Evolutionary conservation across 2,797 vertebrate genomes (phyloP).

Genomic region (Tadarida brasiliensis): DNA sequence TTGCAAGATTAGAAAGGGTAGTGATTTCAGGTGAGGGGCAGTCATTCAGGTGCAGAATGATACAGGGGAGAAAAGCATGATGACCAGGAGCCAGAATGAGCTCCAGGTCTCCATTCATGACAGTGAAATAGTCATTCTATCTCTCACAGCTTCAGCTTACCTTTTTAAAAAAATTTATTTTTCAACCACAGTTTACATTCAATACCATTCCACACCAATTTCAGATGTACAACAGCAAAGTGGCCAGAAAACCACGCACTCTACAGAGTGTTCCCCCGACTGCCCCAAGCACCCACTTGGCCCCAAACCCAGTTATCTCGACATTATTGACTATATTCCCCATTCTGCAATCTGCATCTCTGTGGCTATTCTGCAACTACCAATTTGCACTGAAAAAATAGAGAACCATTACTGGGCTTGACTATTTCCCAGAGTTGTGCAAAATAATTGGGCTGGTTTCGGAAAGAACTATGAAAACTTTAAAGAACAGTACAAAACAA

Average conservation of each 20-base stretch:
- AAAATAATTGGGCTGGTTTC: constrained; percentile 50
- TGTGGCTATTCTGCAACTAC: background rate
- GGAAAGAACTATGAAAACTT: constrained; percentile 25
- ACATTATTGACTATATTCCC: background rate
- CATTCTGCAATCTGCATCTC: background rate
- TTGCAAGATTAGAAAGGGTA: background rate
- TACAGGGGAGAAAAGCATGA: background rate
- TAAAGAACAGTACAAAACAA: background rate
- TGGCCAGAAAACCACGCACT: background rate
- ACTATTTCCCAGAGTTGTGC: background rate
- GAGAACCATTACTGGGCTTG: background rate
- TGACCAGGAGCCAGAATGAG: background rate
- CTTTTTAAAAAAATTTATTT: background rate
- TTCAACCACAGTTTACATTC: background rate
- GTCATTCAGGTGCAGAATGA: background rate
- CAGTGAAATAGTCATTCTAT: background rate
- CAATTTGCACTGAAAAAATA: background rate
- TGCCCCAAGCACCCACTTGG: background rate
- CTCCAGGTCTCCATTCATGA: background rate
- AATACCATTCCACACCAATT: background rate
- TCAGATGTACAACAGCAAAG: background rate
- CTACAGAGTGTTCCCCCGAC: background rate
- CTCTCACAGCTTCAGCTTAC: background rate
- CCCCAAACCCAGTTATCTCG: background rate
- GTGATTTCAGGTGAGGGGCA: background rate